Base-by-base conservation (phyloP, 2,797 vertebrate species). In the Myotis vivesi region DNA sequence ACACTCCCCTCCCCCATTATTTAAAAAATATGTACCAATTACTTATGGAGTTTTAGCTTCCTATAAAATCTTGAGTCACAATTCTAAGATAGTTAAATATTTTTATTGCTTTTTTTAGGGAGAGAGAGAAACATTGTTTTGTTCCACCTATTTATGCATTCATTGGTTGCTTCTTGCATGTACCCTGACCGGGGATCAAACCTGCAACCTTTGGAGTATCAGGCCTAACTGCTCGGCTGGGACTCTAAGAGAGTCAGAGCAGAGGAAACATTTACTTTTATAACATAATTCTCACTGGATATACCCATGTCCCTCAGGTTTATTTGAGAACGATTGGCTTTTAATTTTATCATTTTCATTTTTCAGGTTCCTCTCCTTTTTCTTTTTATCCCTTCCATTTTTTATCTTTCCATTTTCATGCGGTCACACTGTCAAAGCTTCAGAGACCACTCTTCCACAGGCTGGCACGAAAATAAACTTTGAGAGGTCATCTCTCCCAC, bases 181-280 rank as follows among this genome's bases (percentile, higher is more conserved):
- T 33, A 33, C 17, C 9, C 64, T 36, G 64, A 66, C 17, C 1
- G 8, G 64, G 16, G 64, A 66, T 33, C 64, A 19, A 66, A 68
- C 64, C 64, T 68, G 64, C n/a, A 68, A 36, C 64, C 64, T 68
- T 68, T 10, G n/a, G 64, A 33, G n/a, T 68, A 20, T 68, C 17
- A 10, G n/a, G 17, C 64, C n/a, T 17, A 68, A 17, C 64, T 68
- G 17, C 64, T 36, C 8, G 17, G 64, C 64, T 3, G 19, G 64
- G 64, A 10, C 64, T 81, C 80, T 62, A 55, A 88, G 55, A 23
- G 33, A 68, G 72, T 90, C 51, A 81, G 44, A 75, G 8, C 23
- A 93, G 81, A 93, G 91, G 91, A 80, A 92, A 75, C 25, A 7
- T 92, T 92, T 55, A 17, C 22, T 91, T 57, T 86, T 44, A 9